Percentiles rank a stretch among this genome's conserved stretches.
These are phyloP conservation scores for Idaea aversata DNA, from an alignment of 2,888 invertebrate genomes.

Conservation along the genomic window DNA sequence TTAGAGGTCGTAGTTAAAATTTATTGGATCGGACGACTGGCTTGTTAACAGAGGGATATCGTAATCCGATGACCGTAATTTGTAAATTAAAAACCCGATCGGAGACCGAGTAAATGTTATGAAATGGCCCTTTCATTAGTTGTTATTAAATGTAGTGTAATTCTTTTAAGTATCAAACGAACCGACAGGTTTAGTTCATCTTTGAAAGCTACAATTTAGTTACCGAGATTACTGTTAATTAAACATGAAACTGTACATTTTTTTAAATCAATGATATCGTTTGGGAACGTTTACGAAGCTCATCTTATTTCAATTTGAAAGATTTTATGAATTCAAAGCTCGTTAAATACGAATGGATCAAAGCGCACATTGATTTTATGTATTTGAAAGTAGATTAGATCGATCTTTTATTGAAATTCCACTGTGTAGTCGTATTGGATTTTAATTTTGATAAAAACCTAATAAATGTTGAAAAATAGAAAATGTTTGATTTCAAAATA, in stretches of 20 bases:
- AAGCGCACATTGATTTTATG: constrained; percentile 29
- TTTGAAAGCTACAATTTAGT: constrained; percentile 25
- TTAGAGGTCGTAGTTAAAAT: constrained; percentile 39
- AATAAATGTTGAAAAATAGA: neutral
- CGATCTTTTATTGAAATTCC: constrained; percentile 25
- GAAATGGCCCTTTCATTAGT: constrained; percentile 61
- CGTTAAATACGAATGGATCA: constrained; percentile 34
- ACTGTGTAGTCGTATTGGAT: constrained; percentile 9
- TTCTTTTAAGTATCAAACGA: constrained; percentile 39
- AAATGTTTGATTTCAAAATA: constrained; percentile 1
- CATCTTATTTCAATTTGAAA: constrained; percentile 33
- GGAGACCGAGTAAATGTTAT: constrained; percentile 53
- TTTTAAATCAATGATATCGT: constrained; percentile 36
- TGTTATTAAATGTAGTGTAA: constrained; percentile 51
- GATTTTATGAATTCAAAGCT: constrained; percentile 31
- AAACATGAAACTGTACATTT: constrained; percentile 34
- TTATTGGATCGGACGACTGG: constrained; percentile 54
- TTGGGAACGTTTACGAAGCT: constrained; percentile 33
- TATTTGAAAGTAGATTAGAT: constrained; percentile 28
- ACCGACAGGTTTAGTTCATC: constrained; percentile 30
- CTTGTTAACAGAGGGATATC: constrained; percentile 40
- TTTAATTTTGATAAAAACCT: neutral
- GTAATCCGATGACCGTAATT: constrained; percentile 61
- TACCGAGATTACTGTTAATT: constrained; percentile 40
- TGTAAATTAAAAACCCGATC: constrained; percentile 56